Evolutionary conservation across 2,888 invertebrate species (phyloP).

Genomic region (Platycheirus albimanus): DNA sequence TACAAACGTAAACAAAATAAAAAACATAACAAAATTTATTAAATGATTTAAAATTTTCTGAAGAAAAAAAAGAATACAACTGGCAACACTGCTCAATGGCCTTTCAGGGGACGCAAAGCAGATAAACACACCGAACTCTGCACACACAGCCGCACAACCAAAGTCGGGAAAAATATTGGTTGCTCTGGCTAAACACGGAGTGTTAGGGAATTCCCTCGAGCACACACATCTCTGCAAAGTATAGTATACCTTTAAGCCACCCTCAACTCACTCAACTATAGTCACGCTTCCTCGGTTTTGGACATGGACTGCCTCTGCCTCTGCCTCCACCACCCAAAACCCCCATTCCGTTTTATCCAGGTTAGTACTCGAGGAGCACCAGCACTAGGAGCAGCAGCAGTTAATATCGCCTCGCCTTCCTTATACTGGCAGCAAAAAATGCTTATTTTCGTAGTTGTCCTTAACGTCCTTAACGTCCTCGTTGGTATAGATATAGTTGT

Average conservation of each 20-base stretch:
- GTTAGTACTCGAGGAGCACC: conserved; percentile 29
- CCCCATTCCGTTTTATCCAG: conserved; percentile 23
- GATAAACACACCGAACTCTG: too few species aligned
- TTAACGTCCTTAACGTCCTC: conserved; percentile 39
- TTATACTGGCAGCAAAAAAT: conserved; percentile 32
- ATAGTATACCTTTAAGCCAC: conserved; percentile 11
- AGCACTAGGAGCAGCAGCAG: conserved; percentile 44
- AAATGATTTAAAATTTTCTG: too few species aligned
- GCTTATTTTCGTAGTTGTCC: conserved; percentile 42
- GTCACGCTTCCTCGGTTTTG: conserved; percentile 46
- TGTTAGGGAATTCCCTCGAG: conserved; percentile 71
- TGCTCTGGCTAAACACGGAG: conserved; percentile 59
- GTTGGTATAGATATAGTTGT: conserved; percentile 14
- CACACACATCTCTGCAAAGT: conserved; percentile 41
- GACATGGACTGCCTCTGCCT: background rate
- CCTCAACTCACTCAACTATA: conserved; percentile 31
- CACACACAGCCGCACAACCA: conserved; percentile 18
- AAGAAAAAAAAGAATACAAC: background rate
- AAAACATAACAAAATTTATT: too few species aligned
- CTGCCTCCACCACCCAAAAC: background rate
- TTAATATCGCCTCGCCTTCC: conserved; percentile 44
- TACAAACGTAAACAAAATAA: too few species aligned
- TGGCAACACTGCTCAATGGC: conserved; percentile 16
- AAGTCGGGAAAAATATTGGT: conserved; percentile 36
- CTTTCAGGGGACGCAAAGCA: conserved; percentile 20